Conservation (phyloP, 2,888 invertebrate species). For the Petrophora chlorosata region DNA sequence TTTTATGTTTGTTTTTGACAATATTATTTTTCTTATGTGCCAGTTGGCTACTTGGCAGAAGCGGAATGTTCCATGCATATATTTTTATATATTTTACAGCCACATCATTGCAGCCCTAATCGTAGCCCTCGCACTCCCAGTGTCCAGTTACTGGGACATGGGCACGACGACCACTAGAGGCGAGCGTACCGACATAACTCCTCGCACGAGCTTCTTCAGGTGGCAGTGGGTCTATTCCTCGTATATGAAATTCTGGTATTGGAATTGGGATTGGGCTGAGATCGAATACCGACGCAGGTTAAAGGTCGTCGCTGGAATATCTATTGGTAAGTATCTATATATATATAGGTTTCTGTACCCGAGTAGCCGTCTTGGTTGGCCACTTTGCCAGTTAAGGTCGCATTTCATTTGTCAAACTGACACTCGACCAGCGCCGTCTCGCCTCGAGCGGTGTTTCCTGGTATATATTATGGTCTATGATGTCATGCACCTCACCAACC, state of each 20-base stretch:
- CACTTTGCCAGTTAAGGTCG: too few relatives aligned
- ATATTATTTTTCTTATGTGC: too few relatives aligned
- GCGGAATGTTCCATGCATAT: too few relatives aligned
- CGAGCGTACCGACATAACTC: background rate
- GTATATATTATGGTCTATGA: too few relatives aligned
- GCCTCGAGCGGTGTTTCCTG: too few relatives aligned
- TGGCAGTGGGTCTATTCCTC: slow-evolving; percentile 33
- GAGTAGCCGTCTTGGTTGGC: too few relatives aligned
- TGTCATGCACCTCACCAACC: too few relatives aligned
- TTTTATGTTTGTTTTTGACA: too few relatives aligned
- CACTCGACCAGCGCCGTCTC: too few relatives aligned
- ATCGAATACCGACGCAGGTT: slow-evolving; percentile 27
- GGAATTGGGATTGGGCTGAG: slow-evolving; percentile 30
- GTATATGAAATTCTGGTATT: background rate
- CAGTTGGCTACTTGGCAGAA: too few relatives aligned
- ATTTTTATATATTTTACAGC: background rate
- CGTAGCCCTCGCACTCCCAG: slow-evolving; percentile 6
- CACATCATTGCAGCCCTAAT: background rate
- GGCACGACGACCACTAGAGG: slow-evolving; percentile 26
- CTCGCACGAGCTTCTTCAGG: slow-evolving; percentile 34
- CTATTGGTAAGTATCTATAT: slow-evolving; percentile 35
- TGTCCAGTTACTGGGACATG: slow-evolving; percentile 25
- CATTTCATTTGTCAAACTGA: too few relatives aligned
- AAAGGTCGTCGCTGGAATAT: slow-evolving; percentile 36
- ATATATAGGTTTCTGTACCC: background rate